These are phyloP conservation scores for Sylvia borin DNA, from an alignment of 2,797 vertebrate species.

Conservation along the genomic window DNA sequence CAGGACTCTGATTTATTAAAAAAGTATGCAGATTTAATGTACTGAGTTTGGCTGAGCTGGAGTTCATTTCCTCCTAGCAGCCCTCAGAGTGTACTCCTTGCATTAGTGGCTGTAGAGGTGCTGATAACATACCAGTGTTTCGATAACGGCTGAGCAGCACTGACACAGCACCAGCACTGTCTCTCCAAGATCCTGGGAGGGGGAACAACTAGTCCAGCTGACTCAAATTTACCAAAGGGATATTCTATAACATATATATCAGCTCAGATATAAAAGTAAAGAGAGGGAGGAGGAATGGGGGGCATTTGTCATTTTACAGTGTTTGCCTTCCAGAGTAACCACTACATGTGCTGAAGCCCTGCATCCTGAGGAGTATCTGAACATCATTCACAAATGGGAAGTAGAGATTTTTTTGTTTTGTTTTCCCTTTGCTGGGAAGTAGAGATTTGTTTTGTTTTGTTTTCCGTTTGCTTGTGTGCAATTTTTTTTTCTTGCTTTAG, in stretches of 20 bases:
- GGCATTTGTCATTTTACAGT: accelerated
- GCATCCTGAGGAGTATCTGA: neutral
- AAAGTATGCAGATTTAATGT: neutral
- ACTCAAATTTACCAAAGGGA: neutral
- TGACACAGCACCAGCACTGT: neutral
- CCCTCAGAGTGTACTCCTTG: no score
- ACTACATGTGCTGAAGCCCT: neutral
- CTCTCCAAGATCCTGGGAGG: neutral
- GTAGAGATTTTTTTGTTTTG: neutral
- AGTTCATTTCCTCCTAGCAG: neutral
- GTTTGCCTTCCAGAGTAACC: neutral
- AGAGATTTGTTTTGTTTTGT: no score
- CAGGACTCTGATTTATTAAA: neutral
- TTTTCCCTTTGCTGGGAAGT: neutral
- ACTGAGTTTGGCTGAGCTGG: neutral
- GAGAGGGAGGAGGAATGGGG: neutral
- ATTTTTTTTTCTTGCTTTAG: neutral
- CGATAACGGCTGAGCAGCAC: neutral
- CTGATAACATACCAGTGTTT: neutral
- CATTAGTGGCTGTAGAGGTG: neutral
- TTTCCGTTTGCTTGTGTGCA: neutral
- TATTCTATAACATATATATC: neutral
- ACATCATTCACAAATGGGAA: neutral
- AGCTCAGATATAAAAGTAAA: neutral
- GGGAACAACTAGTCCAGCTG: neutral